phyloP scores from a whole-genome alignment of 2,113 vertebrate genomes.

The Oreotragus oreotragus region DNA sequence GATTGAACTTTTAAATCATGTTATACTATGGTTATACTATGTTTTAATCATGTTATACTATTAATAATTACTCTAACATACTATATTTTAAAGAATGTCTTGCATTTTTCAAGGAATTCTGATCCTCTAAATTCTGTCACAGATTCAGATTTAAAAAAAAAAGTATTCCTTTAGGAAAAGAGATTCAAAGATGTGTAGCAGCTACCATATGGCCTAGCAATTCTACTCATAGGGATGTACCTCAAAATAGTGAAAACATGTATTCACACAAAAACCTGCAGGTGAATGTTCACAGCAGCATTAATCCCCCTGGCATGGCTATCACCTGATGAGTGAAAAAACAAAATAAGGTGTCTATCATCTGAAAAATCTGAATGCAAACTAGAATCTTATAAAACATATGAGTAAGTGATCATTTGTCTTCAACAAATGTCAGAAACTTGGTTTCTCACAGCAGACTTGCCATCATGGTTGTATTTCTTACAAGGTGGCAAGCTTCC shows the following conservation, averaged over 20 bases:
- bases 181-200: not conserved
- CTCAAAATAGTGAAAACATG: not conserved
- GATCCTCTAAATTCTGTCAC: not conserved
- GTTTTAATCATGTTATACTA: not conserved
- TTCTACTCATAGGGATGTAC: not conserved
- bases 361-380: not conserved
- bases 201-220: not conserved
- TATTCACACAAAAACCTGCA: not conserved
- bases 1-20: not conserved
- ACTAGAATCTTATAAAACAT: not conserved
- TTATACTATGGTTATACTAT: not conserved
- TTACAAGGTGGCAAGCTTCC: not conserved
- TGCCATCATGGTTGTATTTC: not conserved
- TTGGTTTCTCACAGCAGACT: not conserved
- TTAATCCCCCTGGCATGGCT: not conserved
- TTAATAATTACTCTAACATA: not conserved
- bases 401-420: not conserved
- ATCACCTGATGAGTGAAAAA: not conserved
- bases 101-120: not conserved
- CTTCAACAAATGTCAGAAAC: not conserved
- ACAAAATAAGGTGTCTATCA: not conserved
- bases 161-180: not conserved
- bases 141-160: not conserved
- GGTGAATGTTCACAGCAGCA: not conserved
- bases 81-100: not conserved